Percentiles rank a stretch among this genome's conserved stretches.
Evolutionary conservation across 2,797 vertebrate species (phyloP).

Genomic region (Choloepus didactylus): DNA sequence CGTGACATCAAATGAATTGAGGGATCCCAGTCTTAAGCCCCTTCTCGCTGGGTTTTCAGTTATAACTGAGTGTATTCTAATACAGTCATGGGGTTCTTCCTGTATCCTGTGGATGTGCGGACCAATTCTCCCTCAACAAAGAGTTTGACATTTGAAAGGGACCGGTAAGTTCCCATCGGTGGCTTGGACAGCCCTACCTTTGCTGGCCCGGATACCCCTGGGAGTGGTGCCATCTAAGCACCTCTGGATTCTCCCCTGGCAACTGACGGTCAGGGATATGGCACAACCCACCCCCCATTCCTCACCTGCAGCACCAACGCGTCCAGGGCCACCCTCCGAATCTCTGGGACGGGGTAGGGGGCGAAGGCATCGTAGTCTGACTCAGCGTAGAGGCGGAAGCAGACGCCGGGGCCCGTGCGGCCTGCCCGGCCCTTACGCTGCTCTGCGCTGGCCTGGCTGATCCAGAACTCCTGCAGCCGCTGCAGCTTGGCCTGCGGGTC

Average conservation of each 20-base stretch:
- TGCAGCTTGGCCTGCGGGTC: conserved; percentile 96
- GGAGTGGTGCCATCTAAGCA: accelerated
- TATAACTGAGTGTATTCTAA: neutral
- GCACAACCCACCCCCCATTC: neutral
- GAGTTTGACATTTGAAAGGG: neutral
- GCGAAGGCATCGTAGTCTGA: conserved; percentile 94
- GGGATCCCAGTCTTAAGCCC: neutral
- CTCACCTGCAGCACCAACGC: conserved; percentile 94
- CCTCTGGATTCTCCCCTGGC: accelerated
- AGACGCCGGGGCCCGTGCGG: conserved; percentile 94
- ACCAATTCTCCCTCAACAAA: accelerated
- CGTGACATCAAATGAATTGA: neutral
- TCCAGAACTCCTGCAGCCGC: conserved; percentile 97
- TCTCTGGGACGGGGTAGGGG: conserved; percentile 95
- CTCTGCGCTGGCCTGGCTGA: conserved; percentile 96
- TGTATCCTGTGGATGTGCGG: accelerated
- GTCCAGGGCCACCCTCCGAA: conserved; percentile 95
- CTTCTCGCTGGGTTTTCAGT: neutral
- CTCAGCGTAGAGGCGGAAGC: conserved; percentile 95
- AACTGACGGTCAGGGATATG: neutral
- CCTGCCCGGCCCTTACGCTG: conserved; percentile 96
- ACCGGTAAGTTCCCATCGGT: too few species aligned
- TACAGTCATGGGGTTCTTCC: neutral
- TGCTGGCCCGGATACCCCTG: neutral
- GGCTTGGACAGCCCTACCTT: neutral